Conservation (phyloP, 1,140 invertebrate genomes). For the Danaus melanippus region DNA sequence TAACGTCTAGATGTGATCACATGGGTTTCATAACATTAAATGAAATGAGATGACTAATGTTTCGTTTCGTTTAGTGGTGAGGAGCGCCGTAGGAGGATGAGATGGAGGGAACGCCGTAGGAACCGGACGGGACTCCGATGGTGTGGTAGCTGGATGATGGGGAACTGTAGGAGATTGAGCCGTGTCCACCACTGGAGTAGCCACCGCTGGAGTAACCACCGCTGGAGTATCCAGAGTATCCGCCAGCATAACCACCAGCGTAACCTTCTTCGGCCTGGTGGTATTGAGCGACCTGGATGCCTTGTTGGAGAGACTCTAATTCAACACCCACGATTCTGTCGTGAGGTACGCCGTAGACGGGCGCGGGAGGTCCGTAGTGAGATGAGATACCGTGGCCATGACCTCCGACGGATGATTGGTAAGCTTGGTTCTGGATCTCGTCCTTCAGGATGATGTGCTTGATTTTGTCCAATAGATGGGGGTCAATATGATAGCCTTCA, state of each 20-base stretch:
- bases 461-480: slow-evolving; percentile 83
- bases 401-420: slow-evolving; percentile 54
- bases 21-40: slow-evolving; percentile 48
- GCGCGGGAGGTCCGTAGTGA: slow-evolving; percentile 73
- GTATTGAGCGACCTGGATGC: slow-evolving; percentile 78
- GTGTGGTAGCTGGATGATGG: slow-evolving; percentile 52
- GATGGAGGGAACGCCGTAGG: slow-evolving; percentile 63
- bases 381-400: slow-evolving; percentile 72
- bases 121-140: slow-evolving; percentile 63
- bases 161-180: slow-evolving; percentile 41
- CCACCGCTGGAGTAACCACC: slow-evolving; percentile 40
- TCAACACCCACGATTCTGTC: slow-evolving; percentile 77
- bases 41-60: slow-evolving; percentile 54
- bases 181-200: slow-evolving; percentile 38
- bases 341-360: slow-evolving; percentile 73
- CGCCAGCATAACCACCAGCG: slow-evolving; percentile 47
- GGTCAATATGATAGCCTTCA: slow-evolving; percentile 85
- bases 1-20: slow-evolving; percentile 60
- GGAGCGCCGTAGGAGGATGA: slow-evolving; percentile 64
- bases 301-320: slow-evolving; percentile 76
- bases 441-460: slow-evolving; percentile 86
- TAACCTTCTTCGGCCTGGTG: slow-evolving; percentile 70
- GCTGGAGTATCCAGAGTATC: slow-evolving; percentile 35
- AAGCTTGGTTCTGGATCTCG: slow-evolving; percentile 76
- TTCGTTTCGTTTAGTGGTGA: slow-evolving; percentile 55